Evolutionary conservation across 1,140 invertebrate species (phyloP), one percentile per base, ranked within the genome.

Genomic region (Periplaneta americana): DNA sequence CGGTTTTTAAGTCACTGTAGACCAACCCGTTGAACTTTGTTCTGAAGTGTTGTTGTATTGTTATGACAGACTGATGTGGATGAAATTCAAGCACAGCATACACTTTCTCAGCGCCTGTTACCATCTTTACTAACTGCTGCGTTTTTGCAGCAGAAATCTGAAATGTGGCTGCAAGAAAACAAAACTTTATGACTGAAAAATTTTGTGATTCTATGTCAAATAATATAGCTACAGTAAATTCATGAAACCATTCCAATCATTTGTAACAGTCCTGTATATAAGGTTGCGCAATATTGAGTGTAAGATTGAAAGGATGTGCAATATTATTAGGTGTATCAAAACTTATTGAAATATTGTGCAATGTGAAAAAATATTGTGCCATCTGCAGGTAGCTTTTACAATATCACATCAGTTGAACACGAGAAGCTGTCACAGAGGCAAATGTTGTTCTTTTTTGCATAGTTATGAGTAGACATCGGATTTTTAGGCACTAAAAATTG

Each of bases 21-120:
- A 76, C 18, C 75, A 77, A 75, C 28, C 32, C 76, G 74, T 66
- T 39, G 34, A 81, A 82, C 66, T 75, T 74, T 33, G 66, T 66
- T 18, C 74, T 57, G 75, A 82, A 82, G 11, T 48, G 35, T 74
- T 28, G 36, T 66, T 81, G 79, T 34, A 66, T 66, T 78, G 48
- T 82, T 34, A 48, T 75, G 66, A 81, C 34, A 33, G 80, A 81
- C 34, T 75, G 48, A 18, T 75, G 28, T 81, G 80, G 18, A 57
- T 81, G 80, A 74, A 81, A 75, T 74, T 81, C 74, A 74, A 78
- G 80, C 57, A 75, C 80, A 36, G 34, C 80, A 34, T 81, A 81
- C 32, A 66, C 80, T 81, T 81, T 81, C 74, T 81, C 74, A 36
- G 80, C 74, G 34, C 34, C 34, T 81, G 66, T 75, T 32, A 32